phyloP scores from a whole-genome alignment of 2,797 vertebrate genomes.

The Carcharodon carcharias region DNA sequence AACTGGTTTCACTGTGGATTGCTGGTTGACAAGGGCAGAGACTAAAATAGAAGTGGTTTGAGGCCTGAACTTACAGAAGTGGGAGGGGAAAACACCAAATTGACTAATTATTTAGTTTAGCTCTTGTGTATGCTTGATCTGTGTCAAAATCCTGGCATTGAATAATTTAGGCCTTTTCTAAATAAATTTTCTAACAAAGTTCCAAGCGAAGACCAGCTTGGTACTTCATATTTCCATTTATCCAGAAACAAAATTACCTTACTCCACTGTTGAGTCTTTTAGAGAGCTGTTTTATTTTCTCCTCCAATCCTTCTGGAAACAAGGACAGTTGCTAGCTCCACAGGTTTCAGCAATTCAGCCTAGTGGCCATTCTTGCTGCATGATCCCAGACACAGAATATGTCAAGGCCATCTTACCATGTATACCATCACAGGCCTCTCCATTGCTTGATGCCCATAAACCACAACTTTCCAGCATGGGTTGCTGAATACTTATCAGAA shows the following conservation, averaged over 20 bases:
- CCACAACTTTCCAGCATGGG: background rate
- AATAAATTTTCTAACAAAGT: background rate
- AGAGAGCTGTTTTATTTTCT: background rate
- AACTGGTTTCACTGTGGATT: slow-evolving; percentile 17
- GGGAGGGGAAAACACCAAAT: background rate
- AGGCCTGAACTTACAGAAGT: slow-evolving; percentile 6
- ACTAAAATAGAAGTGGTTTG: slow-evolving; percentile 26
- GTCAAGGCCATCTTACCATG: background rate
- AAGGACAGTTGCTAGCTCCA: background rate
- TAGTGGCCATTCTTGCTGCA: background rate
- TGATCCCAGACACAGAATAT: background rate
- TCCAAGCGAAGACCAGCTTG: background rate
- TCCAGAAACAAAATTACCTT: background rate
- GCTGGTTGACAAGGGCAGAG: background rate
- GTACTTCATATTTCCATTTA: background rate
- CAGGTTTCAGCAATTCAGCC: background rate
- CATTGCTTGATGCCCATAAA: background rate
- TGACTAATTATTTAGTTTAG: background rate
- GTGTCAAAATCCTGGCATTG: background rate
- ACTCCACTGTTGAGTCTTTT: background rate
- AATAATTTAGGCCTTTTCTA: background rate
- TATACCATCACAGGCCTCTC: background rate
- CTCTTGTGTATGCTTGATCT: background rate
- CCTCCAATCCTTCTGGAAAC: background rate
- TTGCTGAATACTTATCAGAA: background rate